Evolutionary conservation across 2,888 invertebrate genomes (phyloP).

Genomic region (Drosophila meridionalis): DNA sequence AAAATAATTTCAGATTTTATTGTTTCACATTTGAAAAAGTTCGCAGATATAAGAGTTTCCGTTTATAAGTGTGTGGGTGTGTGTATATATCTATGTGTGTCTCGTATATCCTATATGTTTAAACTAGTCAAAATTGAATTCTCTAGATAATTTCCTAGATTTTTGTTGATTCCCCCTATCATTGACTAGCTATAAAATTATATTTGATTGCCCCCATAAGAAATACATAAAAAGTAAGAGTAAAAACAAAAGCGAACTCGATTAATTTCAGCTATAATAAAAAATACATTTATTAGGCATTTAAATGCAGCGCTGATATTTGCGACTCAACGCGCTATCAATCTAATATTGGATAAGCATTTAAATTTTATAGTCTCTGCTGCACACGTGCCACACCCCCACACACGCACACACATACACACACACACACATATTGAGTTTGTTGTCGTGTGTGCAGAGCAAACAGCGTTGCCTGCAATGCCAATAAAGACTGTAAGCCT

Average conservation of each 20-base stretch:
- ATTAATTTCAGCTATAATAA: slow-evolving; percentile 36
- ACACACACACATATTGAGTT: neutral
- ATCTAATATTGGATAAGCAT: slow-evolving; percentile 32
- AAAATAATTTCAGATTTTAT: slow-evolving; percentile 10
- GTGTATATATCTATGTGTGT: neutral
- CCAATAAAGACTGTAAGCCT: slow-evolving; percentile 52
- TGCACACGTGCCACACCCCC: slow-evolving; percentile 2
- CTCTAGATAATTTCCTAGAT: neutral
- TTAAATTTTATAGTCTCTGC: slow-evolving; percentile 30
- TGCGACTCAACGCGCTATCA: slow-evolving; percentile 11
- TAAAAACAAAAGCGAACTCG: slow-evolving; percentile 9
- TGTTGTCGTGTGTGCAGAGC: slow-evolving; percentile 10
- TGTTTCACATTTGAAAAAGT: slow-evolving; percentile 3
- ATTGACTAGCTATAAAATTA: neutral
- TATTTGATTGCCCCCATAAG: neutral
- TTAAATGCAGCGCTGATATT: slow-evolving; percentile 14
- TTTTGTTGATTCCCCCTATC: neutral
- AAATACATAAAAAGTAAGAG: neutral
- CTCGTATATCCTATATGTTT: neutral
- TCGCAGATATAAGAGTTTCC: neutral
- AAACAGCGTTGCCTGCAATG: slow-evolving; percentile 37
- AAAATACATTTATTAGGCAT: slow-evolving; percentile 9
- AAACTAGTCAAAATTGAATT: neutral
- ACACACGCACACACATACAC: slow-evolving; percentile 17
- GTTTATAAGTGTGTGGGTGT: neutral